These are phyloP conservation scores for Magallana nippona DNA, from an alignment of 2,888 invertebrate species.

Conservation along the genomic window DNA sequence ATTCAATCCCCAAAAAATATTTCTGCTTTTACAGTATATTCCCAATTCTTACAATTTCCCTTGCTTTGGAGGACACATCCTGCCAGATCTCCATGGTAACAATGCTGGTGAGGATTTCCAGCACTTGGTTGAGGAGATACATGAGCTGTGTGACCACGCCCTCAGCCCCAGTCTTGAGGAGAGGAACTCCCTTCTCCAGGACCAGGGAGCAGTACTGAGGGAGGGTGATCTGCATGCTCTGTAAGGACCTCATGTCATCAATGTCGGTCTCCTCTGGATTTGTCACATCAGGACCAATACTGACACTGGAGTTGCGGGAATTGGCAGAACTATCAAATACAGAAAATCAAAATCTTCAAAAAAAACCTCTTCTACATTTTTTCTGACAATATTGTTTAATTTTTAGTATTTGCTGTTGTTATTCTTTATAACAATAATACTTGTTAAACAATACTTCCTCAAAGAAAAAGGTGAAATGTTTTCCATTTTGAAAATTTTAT, in stretches of 20 bases:
- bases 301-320: slow-evolving; percentile 62
- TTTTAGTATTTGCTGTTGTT: background rate
- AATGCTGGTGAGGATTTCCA: slow-evolving; percentile 62
- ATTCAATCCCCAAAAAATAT: no score
- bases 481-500: no score
- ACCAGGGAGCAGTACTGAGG: slow-evolving; percentile 76
- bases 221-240: slow-evolving; percentile 75
- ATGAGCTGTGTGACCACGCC: slow-evolving; percentile 62
- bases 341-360: no score
- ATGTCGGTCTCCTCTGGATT: slow-evolving; percentile 68
- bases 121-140: slow-evolving; percentile 64
- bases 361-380: no score
- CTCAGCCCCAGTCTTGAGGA: slow-evolving; percentile 66
- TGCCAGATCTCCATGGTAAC: slow-evolving; percentile 70
- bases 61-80: slow-evolving; percentile 71
- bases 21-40: no score
- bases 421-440: no score
- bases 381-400: no score
- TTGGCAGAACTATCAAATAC: slow-evolving; percentile 8
- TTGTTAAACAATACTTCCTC: no score
- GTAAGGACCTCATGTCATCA: slow-evolving; percentile 72
- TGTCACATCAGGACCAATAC: slow-evolving; percentile 57
- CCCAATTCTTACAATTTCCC: slow-evolving; percentile 70
- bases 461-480: no score
- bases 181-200: slow-evolving; percentile 69